Evolutionary conservation across 2,888 invertebrate species (phyloP).

Genomic region (Tridacna gigas): DNA sequence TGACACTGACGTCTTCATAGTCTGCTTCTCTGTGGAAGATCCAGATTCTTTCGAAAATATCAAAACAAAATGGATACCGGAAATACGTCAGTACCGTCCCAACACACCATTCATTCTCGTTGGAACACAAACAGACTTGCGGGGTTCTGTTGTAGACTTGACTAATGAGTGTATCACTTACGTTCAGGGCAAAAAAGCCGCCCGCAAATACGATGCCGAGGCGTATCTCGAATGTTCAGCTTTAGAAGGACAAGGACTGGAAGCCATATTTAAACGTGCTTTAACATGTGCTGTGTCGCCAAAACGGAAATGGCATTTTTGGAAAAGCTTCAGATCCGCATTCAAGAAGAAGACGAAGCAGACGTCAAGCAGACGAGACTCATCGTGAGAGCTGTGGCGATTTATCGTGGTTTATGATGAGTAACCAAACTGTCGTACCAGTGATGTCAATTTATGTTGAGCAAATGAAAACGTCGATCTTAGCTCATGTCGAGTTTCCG

Average conservation of each 20-base stretch:
- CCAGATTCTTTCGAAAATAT: slow-evolving; percentile 78
- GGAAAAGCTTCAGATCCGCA: slow-evolving; percentile 68
- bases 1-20: slow-evolving; percentile 79
- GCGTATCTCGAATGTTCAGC: slow-evolving; percentile 70
- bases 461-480: no score
- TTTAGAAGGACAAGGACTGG: slow-evolving; percentile 59
- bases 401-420: not conserved
- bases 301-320: slow-evolving; percentile 68
- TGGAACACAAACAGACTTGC: slow-evolving; percentile 78
- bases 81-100: slow-evolving; percentile 76
- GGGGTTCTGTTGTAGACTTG: slow-evolving; percentile 63
- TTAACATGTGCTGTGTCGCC: slow-evolving; percentile 65
- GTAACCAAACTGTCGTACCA: no score
- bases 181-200: slow-evolving; percentile 58
- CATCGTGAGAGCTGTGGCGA: not conserved
- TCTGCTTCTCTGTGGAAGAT: slow-evolving; percentile 77
- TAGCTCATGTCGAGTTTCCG: no score
- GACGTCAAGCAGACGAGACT: not conserved
- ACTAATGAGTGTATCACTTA: slow-evolving; percentile 58
- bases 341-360: slow-evolving; percentile 38
- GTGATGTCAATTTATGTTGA: no score
- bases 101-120: slow-evolving; percentile 77
- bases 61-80: slow-evolving; percentile 77
- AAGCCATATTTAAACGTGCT: slow-evolving; percentile 72
- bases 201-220: slow-evolving; percentile 59